phyloP scores from a whole-genome alignment of 2,797 vertebrate species.

The Rhinatrema bivittatum region DNA sequence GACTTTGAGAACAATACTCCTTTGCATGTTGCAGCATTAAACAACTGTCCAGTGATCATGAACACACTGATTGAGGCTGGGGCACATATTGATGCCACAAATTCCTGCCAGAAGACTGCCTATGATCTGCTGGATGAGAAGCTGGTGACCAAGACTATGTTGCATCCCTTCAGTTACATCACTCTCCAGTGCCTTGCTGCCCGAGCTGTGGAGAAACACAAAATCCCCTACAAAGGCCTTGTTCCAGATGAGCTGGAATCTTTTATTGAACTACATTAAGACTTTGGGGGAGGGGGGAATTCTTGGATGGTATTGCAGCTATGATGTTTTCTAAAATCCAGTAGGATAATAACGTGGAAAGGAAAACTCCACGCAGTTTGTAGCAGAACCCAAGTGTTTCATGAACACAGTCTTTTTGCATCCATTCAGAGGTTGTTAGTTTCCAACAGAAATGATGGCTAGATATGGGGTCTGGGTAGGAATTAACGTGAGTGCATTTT shows the following conservation, averaged over 20 bases:
- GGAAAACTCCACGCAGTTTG: too few relatives aligned
- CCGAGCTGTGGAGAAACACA: slow-evolving; percentile 82
- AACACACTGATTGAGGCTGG: slow-evolving; percentile 75
- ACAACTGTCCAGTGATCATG: slow-evolving; percentile 82
- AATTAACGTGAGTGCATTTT: too few relatives aligned
- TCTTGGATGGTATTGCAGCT: too few relatives aligned
- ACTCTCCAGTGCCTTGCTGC: slow-evolving; percentile 96
- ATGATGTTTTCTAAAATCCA: too few relatives aligned
- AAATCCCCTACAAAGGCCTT: slow-evolving; percentile 88
- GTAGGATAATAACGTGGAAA: too few relatives aligned
- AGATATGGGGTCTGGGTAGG: too few relatives aligned
- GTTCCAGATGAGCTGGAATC: slow-evolving; percentile 92
- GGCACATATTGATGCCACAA: slow-evolving; percentile 87
- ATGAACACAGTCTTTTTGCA: too few relatives aligned
- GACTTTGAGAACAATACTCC: slow-evolving; percentile 95
- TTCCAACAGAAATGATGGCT: too few relatives aligned
- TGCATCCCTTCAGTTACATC: slow-evolving; percentile 84
- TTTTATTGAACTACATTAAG: slow-evolving; percentile 91
- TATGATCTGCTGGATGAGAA: slow-evolving; percentile 85
- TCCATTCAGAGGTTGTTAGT: too few relatives aligned
- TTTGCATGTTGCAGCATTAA: slow-evolving; percentile 79
- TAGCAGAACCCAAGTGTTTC: too few relatives aligned
- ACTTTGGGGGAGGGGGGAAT: accelerated
- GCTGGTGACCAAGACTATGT: slow-evolving; percentile 69
- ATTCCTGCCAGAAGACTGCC: slow-evolving; percentile 81